Conservation (phyloP, 2,113 vertebrate genomes). For the Haemorhous mexicanus region DNA sequence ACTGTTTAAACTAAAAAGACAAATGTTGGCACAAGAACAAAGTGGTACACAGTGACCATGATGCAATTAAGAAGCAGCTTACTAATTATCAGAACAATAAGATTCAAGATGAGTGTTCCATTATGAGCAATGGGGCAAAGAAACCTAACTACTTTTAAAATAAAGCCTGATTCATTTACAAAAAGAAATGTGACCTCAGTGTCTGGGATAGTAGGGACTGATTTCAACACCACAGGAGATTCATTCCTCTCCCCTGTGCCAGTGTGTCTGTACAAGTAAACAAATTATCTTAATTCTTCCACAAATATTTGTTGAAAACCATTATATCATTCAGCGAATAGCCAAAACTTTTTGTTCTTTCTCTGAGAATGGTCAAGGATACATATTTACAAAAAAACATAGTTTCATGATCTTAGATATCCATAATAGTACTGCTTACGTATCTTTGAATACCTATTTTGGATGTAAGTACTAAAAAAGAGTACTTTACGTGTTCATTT, state of each 20-base stretch:
- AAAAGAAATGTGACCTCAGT: constrained; percentile 1
- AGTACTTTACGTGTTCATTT: neutral
- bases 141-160: constrained; percentile 46
- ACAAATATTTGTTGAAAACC: constrained; percentile 1
- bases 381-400: neutral
- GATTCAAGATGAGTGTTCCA: constrained; percentile 51
- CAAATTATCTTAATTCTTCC: constrained; percentile 4
- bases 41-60: constrained; percentile 44
- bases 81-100: constrained; percentile 59
- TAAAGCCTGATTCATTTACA: neutral
- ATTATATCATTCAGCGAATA: neutral
- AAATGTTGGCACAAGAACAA: constrained; percentile 59
- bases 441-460: neutral
- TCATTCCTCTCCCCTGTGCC: neutral
- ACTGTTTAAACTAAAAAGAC: constrained; percentile 13
- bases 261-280: neutral
- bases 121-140: constrained; percentile 58
- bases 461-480: neutral
- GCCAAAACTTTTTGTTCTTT: constrained; percentile 6
- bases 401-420: neutral
- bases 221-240: neutral
- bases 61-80: constrained; percentile 55
- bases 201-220: neutral
- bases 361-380: neutral
- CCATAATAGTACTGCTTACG: neutral